phyloP scores from a whole-genome alignment of 2,113 vertebrate species.

The Dasypus novemcinctus region DNA sequence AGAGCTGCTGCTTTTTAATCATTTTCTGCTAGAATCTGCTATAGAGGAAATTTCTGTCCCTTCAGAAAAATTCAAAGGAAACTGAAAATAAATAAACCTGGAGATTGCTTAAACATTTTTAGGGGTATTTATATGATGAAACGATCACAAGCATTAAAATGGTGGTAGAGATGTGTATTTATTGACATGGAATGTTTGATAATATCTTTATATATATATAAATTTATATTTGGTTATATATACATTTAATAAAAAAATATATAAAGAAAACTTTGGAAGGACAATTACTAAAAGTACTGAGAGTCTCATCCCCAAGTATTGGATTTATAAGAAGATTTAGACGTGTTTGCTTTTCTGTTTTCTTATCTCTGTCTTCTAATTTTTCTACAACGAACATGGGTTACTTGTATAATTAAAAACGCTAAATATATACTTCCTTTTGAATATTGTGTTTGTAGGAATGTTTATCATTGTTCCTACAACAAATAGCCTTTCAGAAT shows the following conservation, averaged over 20 bases:
- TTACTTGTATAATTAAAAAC: conserved; percentile 43
- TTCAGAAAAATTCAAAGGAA: conserved; percentile 30
- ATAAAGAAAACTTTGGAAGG: conserved; percentile 8
- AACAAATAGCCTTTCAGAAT: conserved; percentile 31
- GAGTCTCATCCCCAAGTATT: neutral
- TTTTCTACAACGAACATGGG: conserved; percentile 17
- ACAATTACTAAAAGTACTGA: neutral
- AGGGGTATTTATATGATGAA: neutral
- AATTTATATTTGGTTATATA: neutral
- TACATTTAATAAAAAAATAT: neutral
- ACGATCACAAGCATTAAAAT: neutral
- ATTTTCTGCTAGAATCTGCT: neutral
- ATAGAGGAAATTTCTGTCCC: neutral
- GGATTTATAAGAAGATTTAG: neutral
- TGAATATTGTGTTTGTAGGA: neutral
- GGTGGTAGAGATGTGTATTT: neutral
- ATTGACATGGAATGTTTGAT: neutral
- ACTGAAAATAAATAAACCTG: neutral
- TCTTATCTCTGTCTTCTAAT: neutral
- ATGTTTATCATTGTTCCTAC: neutral
- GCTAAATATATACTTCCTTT: conserved; percentile 46
- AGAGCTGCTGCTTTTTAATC: neutral
- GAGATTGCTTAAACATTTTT: neutral
- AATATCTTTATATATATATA: neutral
- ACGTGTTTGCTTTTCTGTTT: neutral